Evolutionary conservation across 2,113 vertebrate genomes (phyloP).

Genomic region (Sciurus niger): DNA sequence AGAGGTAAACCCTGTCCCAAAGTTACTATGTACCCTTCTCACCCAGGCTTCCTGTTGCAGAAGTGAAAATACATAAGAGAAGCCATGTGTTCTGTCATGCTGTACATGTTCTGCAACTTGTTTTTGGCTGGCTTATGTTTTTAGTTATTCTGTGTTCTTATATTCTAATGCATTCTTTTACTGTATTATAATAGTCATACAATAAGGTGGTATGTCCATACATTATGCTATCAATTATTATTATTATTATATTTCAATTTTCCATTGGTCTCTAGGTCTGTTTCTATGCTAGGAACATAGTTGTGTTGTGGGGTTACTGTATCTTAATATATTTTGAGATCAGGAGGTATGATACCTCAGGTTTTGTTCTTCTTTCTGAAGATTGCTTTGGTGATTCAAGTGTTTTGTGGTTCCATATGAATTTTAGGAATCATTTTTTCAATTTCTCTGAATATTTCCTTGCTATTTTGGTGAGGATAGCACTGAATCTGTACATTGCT

Average conservation of each 20-base stretch:
- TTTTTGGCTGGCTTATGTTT: not conserved
- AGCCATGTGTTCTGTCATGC: too few species aligned
- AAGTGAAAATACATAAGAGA: not conserved
- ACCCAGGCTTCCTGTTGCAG: not conserved
- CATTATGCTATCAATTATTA: not conserved
- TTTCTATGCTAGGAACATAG: not conserved
- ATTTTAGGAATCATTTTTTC: not conserved
- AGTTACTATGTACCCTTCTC: too few species aligned
- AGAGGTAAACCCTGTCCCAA: not conserved
- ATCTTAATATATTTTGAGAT: too few species aligned
- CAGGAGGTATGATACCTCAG: too few species aligned
- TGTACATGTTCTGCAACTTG: not conserved
- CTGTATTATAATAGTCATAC: not conserved
- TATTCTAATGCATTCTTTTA: not conserved
- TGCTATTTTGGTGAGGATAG: not conserved
- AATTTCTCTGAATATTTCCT: not conserved
- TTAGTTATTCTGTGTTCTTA: not conserved
- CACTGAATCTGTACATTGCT: not conserved
- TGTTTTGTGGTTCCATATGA: not conserved
- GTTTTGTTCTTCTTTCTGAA: too few species aligned
- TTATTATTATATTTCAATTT: not conserved
- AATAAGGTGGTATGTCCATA: not conserved
- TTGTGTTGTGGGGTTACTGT: not conserved
- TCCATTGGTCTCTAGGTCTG: not conserved
- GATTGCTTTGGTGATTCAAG: too few species aligned